Evolutionary conservation across 1,140 invertebrate species (phyloP), one percentile per base, ranked within the genome.

Genomic region (Trissolcus basalis): DNA sequence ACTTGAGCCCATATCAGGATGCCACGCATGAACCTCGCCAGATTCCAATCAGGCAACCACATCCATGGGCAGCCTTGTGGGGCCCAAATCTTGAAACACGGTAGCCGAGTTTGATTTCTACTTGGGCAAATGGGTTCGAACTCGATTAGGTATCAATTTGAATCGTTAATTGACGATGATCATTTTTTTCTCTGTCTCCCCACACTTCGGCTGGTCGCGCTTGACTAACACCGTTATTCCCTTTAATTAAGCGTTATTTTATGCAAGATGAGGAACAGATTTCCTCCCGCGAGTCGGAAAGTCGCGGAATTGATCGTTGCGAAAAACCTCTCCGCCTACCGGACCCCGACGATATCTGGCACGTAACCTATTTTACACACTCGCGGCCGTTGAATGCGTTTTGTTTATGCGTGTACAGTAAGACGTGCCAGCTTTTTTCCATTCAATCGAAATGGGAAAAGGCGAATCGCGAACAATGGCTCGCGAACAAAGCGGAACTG

Each of bases 351-450:
- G 54, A 55, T 67, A 73, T 58, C 71, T 61, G 15, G 58, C 32
- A 53, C 63, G 41, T 49, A 50, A 74, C 58, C 63, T 9, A 63
- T 74, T 68, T 71, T 60, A 15, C 55, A 43, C 49, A 44, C 11
- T 11, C 15, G 19, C 50, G 9, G 12, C 9, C 9, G 15, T 48
- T 59, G 53, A 71, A 58, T 35, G 47, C 41, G 58, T 58, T 13
- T 65, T 60, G 14, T 68, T 67, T 74, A 56, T 56, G 56, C 70
- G 61, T 74, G 6, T 6, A n/a, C 19, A 67, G 53, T 73, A 73
- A 67, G 55, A 64, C 61, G 55, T 53, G 50, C 0, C 7, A 32
- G n/a, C 11, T 36, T 53, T 72, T 54, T 56, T 48, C 10, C 32
- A 6, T 12, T 35, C 13, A 11, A 58, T 50, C 11, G 12, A 16